phyloP scores from a whole-genome alignment of 2,113 vertebrate species.

The Lagopus leucura region DNA sequence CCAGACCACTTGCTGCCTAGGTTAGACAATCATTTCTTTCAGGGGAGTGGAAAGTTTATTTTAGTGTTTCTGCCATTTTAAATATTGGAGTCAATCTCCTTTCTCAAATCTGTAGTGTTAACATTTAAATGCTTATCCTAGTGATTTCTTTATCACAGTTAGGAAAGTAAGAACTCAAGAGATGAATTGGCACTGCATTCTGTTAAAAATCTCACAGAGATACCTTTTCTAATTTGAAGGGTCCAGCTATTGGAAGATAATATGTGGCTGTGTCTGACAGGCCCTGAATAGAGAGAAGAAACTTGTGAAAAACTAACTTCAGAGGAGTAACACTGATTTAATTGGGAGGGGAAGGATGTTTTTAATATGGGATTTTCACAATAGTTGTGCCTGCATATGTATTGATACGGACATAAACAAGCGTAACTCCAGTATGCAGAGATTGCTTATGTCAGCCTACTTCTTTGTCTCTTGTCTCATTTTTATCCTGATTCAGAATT shows the following conservation, averaged over 20 bases:
- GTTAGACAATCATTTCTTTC: background rate
- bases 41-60: background rate
- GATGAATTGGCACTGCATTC: background rate
- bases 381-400: background rate
- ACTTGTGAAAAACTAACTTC: background rate
- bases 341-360: background rate
- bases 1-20: too few relatives aligned
- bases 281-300: background rate
- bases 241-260: background rate
- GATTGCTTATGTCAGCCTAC: background rate
- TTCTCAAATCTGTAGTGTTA: background rate
- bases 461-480: rapidly evolving
- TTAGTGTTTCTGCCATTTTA: background rate
- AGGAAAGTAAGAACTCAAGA: background rate
- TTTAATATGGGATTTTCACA: background rate
- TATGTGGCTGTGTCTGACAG: background rate
- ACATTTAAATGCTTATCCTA: background rate
- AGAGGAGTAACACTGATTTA: background rate
- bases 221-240: background rate
- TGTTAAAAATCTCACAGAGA: background rate
- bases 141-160: too few relatives aligned
- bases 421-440: rapidly evolving
- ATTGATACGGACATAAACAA: background rate
- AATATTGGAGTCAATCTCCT: background rate
- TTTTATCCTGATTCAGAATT: background rate